A percentile compares a stretch with the other conserved stretches of the same genome.
phyloP scores from a whole-genome alignment of 2,113 vertebrate species.

The Tyrannus savana region DNA sequence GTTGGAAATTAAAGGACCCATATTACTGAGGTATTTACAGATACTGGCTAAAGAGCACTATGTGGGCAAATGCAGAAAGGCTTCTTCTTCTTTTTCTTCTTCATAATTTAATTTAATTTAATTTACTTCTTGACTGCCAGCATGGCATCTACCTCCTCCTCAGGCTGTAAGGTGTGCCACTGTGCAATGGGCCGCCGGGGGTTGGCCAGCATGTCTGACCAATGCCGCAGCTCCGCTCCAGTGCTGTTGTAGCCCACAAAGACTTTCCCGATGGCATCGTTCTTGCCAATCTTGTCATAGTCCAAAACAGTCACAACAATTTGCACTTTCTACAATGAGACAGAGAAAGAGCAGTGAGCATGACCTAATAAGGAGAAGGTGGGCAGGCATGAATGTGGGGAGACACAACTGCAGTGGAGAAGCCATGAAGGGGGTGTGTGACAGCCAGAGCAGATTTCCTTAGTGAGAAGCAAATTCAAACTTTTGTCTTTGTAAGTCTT shows the following conservation, averaged over 20 bases:
- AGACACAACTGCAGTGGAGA: neutral
- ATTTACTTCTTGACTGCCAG: conserved; percentile 95
- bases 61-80: conserved; percentile 89
- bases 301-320: conserved; percentile 99
- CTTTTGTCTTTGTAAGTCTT: neutral
- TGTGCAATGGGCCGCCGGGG: conserved; percentile 97
- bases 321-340: conserved; percentile 93
- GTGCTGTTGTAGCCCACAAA: conserved; percentile 99
- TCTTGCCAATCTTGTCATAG: conserved; percentile 99
- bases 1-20: conserved; percentile 88
- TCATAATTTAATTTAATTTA: conserved; percentile 37
- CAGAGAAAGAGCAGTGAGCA: neutral
- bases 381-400: neutral
- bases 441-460: neutral
- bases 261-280: conserved; percentile 98
- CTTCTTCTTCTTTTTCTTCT: conserved; percentile 60
- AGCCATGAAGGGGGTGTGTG: neutral
- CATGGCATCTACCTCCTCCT: conserved; percentile 97
- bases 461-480: neutral
- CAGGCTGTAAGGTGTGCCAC: conserved; percentile 95
- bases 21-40: conserved; percentile 99
- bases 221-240: conserved; percentile 95
- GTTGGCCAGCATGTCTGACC: conserved; percentile 99
- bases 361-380: neutral
- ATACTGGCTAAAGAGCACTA: conserved; percentile 98